Evolutionary conservation across 2,888 invertebrate genomes (phyloP).

Genomic region (Seira sanloemensis): DNA sequence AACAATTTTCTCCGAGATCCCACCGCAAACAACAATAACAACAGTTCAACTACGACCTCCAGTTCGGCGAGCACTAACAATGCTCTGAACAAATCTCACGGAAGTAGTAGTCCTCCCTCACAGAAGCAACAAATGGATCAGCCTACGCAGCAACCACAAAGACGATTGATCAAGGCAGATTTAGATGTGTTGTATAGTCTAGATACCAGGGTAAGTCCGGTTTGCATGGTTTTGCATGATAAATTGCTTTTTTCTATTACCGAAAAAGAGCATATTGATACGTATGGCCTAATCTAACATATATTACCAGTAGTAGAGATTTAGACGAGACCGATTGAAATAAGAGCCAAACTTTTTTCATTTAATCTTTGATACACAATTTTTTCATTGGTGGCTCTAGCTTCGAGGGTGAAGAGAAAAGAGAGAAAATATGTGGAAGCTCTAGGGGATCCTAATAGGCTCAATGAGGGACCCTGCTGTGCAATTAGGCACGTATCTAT

Average conservation of each 20-base stretch:
- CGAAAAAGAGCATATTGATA: not conserved
- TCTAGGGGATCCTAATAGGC: conserved; percentile 30
- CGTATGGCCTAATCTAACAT: not conserved
- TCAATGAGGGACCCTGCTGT: conserved; percentile 52
- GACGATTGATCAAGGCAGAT: conserved; percentile 73
- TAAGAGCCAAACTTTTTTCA: not conserved
- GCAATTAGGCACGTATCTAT: conserved; percentile 43
- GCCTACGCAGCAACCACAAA: conserved; percentile 65
- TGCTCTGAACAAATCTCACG: conserved; percentile 2
- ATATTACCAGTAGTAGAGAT: not conserved
- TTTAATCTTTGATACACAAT: not conserved
- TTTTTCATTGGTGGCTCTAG: not conserved
- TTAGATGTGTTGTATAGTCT: conserved; percentile 71
- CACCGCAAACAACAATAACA: conserved; percentile 23
- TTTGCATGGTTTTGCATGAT: too few species aligned
- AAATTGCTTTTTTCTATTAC: not conserved
- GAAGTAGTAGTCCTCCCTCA: conserved; percentile 21
- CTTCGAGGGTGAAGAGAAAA: not conserved
- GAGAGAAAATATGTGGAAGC: conserved; percentile 8
- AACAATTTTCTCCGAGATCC: conserved; percentile 61
- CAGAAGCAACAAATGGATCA: conserved; percentile 47
- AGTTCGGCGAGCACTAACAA: not conserved
- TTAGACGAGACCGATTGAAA: not conserved
- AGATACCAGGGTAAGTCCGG: conserved; percentile 69
- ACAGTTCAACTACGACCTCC: conserved; percentile 2